Percentiles rank a stretch among this genome's conserved stretches.
These are phyloP conservation scores for Phodopus roborovskii DNA, from an alignment of 2,113 vertebrate species.

Conservation along the genomic window DNA sequence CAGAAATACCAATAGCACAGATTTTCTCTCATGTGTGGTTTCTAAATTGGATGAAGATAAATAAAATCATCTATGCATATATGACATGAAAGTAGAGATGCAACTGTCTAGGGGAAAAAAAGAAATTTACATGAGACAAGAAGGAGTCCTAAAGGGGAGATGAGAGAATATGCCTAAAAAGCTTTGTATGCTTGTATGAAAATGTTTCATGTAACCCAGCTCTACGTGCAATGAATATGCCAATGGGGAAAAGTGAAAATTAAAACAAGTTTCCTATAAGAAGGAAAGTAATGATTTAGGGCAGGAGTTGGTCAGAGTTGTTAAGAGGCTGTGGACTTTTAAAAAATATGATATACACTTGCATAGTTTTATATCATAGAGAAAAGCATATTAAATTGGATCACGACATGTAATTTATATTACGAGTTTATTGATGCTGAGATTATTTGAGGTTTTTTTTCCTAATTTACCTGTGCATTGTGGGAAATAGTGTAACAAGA, in stretches of 20 bases:
- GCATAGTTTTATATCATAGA: not conserved
- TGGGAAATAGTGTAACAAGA: not conserved
- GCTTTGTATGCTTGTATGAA: not conserved
- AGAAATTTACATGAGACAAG: no score
- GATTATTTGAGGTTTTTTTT: not conserved
- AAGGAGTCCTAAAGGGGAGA: no score
- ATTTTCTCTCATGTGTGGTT: not conserved
- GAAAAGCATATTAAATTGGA: not conserved
- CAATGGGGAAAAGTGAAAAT: not conserved
- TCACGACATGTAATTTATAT: not conserved
- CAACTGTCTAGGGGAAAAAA: not conserved
- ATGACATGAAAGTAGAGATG: not conserved
- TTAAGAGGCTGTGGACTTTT: not conserved
- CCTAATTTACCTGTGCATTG: conserved; percentile 29
- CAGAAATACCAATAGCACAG: not conserved
- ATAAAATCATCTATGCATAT: not conserved
- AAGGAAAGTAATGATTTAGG: not conserved
- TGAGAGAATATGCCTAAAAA: no score
- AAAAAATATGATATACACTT: no score
- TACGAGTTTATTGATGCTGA: not conserved
- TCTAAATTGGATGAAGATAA: not conserved
- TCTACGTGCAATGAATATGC: not conserved
- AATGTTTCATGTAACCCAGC: not conserved
- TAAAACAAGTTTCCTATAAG: no score
- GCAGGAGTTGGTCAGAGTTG: not conserved